Evolutionary conservation across 2,113 vertebrate genomes (phyloP), one percentile per base, ranked within the genome.

Genomic region (Paedocypris sp.): DNA sequence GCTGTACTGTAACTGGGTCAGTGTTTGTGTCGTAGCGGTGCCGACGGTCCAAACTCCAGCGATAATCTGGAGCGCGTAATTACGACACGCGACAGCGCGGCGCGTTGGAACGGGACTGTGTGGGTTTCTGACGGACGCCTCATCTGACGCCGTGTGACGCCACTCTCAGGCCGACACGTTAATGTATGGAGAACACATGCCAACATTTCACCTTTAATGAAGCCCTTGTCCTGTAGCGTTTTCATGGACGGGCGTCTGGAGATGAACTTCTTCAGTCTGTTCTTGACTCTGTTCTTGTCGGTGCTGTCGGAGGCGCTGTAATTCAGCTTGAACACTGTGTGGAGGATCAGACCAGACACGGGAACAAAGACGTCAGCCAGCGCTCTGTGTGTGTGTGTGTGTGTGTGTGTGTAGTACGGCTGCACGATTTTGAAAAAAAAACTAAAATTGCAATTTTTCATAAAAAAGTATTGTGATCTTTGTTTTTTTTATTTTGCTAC

Each of bases 241-340:
- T 91, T 92, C 83, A 92, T 72, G 13, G 90, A 93, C 4, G 89
- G 91, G 73, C 91, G 83, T 60, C 89, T 76, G 29, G 80, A 87
- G 72, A 92, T 93, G 77, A 93, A 91, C 82, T 93, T 91, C 84
- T 92, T 92, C 70, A 93, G 79, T 72, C 87, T 82, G 82, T 84
- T 90, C 74, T 90, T 92, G 53, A 91, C 88, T 52, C 86, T 69
- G 47, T 80, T 91, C 75, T 83, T 90, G 74, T 93, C 90, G 2
- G 80, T 87, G 51, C 83, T 86, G 71, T 92, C 90, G 5, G 89
- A 93, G 51, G 83, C 73, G 60, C 90, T 91, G 65, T 93, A 88
- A 69, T 89, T 89, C 75, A 93, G 79, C 70, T 85, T 88, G 74
- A 90, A 90, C 76, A 90, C 88, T 91, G 58, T 11, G 25, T 43